phyloP scores from a whole-genome alignment of 92 coral and sea anemone species.

The Galaxea fascicularis region DNA sequence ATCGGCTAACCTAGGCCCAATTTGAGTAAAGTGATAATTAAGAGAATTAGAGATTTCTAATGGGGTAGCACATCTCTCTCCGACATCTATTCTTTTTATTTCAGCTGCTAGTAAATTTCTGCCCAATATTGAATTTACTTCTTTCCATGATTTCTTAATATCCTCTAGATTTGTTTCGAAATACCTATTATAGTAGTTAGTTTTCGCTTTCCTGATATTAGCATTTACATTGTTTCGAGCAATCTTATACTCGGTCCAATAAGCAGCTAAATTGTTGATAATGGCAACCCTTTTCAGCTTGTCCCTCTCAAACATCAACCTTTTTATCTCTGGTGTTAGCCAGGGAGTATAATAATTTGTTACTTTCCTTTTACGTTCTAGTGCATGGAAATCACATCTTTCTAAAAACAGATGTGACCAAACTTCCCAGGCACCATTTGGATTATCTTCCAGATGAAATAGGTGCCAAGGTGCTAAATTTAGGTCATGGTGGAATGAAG shows the following conservation, averaged over 20 bases:
- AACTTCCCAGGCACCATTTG: too few relatives aligned
- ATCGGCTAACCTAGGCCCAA: too few relatives aligned
- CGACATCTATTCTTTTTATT: conserved; percentile 1
- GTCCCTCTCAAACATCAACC: too few relatives aligned
- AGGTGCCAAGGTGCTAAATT: too few relatives aligned
- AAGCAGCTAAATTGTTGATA: conserved; percentile 12
- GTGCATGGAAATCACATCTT: too few relatives aligned
- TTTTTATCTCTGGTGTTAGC: too few relatives aligned
- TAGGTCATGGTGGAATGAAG: too few relatives aligned
- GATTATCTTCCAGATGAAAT: too few relatives aligned
- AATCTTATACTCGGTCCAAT: conserved; percentile 12
- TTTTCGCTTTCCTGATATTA: conserved; percentile 4
- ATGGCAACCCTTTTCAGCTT: conserved; percentile 21
- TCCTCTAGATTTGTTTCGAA: conserved; percentile 1
- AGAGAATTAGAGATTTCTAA: neutral
- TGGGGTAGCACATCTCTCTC: neutral
- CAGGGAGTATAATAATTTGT: too few relatives aligned
- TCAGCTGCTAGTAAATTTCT: neutral
- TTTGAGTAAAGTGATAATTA: neutral
- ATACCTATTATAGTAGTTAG: neutral
- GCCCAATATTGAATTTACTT: conserved; percentile 16
- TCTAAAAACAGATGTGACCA: too few relatives aligned
- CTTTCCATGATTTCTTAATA: conserved; percentile 25
- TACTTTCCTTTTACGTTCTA: too few relatives aligned
- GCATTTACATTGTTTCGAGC: conserved; percentile 8